phyloP scores from a whole-genome alignment of 1,140 invertebrate genomes.

The Diachasmimorpha longicaudata region DNA sequence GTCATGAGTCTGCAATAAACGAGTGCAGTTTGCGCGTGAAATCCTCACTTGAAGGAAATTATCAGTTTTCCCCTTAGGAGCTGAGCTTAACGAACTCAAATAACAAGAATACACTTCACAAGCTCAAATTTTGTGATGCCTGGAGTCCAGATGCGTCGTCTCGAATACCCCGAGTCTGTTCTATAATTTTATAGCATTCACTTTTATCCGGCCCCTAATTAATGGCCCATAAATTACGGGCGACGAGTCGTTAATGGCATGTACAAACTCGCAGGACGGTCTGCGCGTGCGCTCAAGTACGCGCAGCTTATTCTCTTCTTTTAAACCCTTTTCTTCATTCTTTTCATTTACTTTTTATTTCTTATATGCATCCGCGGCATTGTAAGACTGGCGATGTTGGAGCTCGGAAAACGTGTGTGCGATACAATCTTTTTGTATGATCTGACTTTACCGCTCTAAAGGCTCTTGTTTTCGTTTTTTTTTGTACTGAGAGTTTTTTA shows the following conservation, averaged over 20 bases:
- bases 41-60: too few relatives aligned
- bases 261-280: conserved; percentile 34
- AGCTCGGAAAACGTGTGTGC: neutral
- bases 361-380: neutral
- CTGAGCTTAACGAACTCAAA: too few relatives aligned
- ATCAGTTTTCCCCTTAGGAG: too few relatives aligned
- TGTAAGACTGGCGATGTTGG: neutral
- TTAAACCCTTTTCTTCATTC: neutral
- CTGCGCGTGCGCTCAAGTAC: neutral
- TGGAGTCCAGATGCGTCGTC: neutral
- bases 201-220: conserved; percentile 51
- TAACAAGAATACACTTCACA: too few relatives aligned
- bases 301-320: neutral
- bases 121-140: neutral
- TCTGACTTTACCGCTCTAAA: neutral
- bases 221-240: conserved; percentile 54
- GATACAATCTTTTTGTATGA: conserved; percentile 1
- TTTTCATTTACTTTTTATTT: neutral
- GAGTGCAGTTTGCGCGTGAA: too few relatives aligned
- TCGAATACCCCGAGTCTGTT: conserved; percentile 38
- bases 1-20: too few relatives aligned
- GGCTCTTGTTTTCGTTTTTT: neutral
- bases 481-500: neutral
- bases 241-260: conserved; percentile 55
- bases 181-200: conserved; percentile 54